Conservation (phyloP, 2,888 invertebrate species). For the Latrodectus elegans region DNA sequence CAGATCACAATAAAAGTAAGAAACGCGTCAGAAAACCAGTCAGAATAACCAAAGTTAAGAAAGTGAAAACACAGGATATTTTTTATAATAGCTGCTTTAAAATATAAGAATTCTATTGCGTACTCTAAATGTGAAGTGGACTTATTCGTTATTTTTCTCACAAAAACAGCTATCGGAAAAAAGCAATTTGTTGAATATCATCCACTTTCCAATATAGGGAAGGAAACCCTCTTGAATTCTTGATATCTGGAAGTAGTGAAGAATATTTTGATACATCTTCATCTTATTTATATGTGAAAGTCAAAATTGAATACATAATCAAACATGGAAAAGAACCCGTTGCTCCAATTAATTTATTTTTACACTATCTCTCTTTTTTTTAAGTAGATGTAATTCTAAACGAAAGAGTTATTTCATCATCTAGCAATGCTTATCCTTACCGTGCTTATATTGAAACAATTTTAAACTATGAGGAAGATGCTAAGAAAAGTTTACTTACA, state of each 20-base stretch:
- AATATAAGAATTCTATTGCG: conserved; percentile 13
- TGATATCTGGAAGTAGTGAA: conserved; percentile 25
- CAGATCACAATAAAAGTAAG: conserved; percentile 16
- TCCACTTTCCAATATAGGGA: conserved; percentile 28
- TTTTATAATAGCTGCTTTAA: neutral
- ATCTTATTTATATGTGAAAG: conserved; percentile 30
- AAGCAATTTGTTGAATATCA: conserved; percentile 45
- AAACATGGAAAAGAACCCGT: conserved; percentile 1
- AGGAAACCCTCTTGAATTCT: conserved; percentile 42
- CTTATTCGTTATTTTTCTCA: conserved; percentile 10
- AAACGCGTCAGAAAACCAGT: conserved; percentile 12
- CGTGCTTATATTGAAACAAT: conserved; percentile 33
- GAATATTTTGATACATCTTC: conserved; percentile 23
- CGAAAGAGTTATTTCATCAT: conserved; percentile 13
- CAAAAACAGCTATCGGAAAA: conserved; percentile 17
- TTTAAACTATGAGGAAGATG: conserved; percentile 23
- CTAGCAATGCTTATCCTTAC: conserved; percentile 20
- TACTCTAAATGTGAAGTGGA: conserved; percentile 38
- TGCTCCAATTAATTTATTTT: conserved; percentile 34
- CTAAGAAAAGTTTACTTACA: conserved; percentile 11
- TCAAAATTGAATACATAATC: conserved; percentile 19
- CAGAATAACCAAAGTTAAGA: neutral
- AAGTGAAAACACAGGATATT: conserved; percentile 23
- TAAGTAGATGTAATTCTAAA: conserved; percentile 49
- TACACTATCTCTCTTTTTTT: conserved; percentile 33